phyloP scores from a whole-genome alignment of 1,140 invertebrate genomes.

The Pristionchus pacificus region DNA sequence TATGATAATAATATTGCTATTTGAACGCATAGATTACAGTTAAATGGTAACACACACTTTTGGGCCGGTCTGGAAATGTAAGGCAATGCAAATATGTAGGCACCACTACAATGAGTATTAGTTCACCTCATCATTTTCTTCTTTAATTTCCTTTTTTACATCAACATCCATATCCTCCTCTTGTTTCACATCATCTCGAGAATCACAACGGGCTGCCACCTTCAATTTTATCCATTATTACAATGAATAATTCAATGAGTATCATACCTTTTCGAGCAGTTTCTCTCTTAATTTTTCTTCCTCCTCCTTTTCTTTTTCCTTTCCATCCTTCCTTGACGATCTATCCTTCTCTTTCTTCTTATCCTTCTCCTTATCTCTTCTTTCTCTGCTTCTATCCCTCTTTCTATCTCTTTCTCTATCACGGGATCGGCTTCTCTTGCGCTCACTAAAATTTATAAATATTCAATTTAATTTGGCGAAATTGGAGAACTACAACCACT shows the following conservation, averaged over 20 bases:
- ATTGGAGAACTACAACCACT: conserved; percentile 1
- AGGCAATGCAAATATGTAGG: not conserved
- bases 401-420: conserved; percentile 13
- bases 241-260: not conserved
- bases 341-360: conserved; percentile 34
- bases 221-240: too few relatives aligned
- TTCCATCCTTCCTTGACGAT: conserved; percentile 31
- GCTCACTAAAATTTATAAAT: conserved; percentile 1
- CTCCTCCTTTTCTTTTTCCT: conserved; percentile 33
- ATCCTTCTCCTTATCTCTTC: conserved; percentile 33
- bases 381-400: conserved; percentile 32
- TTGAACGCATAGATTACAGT: too few relatives aligned
- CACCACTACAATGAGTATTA: conserved; percentile 13
- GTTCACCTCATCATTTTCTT: not conserved
- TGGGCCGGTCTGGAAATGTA: conserved; percentile 14
- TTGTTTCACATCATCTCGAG: not conserved
- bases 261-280: conserved; percentile 33
- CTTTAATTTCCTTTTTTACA: conserved; percentile 5
- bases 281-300: conserved; percentile 44
- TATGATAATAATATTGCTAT: too few relatives aligned
- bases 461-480: conserved; percentile 12
- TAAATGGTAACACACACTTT: too few relatives aligned
- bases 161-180: not conserved
- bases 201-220: too few relatives aligned
- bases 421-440: not conserved